Evolutionary conservation across 1,140 invertebrate genomes (phyloP), one percentile per base, ranked within the genome.

Genomic region (Zaprionus lachaisei): DNA sequence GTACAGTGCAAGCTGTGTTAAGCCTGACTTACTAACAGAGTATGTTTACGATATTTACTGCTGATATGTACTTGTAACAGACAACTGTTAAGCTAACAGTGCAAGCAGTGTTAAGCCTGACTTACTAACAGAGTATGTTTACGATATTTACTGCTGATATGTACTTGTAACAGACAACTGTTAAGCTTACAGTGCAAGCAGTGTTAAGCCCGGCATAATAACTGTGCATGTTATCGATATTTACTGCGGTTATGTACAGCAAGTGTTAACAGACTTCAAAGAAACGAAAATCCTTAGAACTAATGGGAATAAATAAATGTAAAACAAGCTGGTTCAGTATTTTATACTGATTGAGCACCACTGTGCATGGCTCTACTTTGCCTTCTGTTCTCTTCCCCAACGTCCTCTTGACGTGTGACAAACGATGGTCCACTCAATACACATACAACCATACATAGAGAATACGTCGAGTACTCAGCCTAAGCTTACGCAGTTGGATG

Each of bases 401-500:
- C 55, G 22, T 37, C 34, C 54, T 47, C 17, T 51, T 57, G 76
- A 67, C 73, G 77, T 80, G 81, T 83, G 81, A 83, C 81, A 83
- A 83, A 84, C 77, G 81, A 83, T 70, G 81, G 76, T 80, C 77
- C 72, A 83, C 81, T 83, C 68, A 83, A 77, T 77, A 60, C 79
- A 66, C 74, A 74, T 41, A 77, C 65, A 80, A 54, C 64, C 20
- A 17, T 5, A 2, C 47, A 64, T 11, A 17, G 41, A 47, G 41
- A n/a, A 47, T 67, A 64, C 68, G 72, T 49, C 71, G 67, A 80
- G 67, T 70, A 12, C 47, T 51, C 11, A 7, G 47, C 20, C 47
- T 51, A 51, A 51, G 47, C 47, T 20, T 51, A 51, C 11, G 28
- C 28, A 54, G 14, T 41, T 54, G 22, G 17, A 15, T 44, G 20